phyloP scores from a whole-genome alignment of 2,797 vertebrate genomes.

The Cossypha caffra region DNA sequence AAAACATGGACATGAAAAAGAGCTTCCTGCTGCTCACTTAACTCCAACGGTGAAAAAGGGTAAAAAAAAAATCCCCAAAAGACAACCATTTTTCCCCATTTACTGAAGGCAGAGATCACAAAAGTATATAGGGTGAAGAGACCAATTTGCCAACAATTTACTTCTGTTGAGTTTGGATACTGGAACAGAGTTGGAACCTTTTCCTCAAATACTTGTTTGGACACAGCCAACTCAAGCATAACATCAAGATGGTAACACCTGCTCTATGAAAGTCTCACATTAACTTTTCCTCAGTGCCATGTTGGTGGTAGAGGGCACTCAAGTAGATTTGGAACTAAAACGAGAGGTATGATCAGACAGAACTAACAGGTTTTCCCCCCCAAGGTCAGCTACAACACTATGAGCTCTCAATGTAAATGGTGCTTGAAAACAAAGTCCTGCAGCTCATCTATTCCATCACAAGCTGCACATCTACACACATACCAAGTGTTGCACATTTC shows the following conservation, averaged over 20 bases:
- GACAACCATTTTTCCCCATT: rapidly evolving
- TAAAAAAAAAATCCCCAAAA: not conserved
- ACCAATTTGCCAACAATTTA: not conserved
- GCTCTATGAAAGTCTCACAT: not conserved
- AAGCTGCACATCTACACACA: not conserved
- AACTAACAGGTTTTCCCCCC: not conserved
- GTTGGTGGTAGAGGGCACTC: not conserved
- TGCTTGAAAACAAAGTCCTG: not conserved
- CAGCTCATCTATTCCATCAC: rapidly evolving
- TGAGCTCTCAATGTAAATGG: not conserved
- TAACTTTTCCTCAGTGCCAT: not conserved
- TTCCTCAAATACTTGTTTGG: not conserved
- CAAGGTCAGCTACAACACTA: not conserved
- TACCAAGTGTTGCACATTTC: not conserved
- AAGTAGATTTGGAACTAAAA: not conserved
- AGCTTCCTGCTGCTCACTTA: not conserved
- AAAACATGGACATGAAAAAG: slow-evolving; percentile 24
- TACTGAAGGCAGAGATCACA: not conserved
- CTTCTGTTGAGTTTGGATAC: not conserved
- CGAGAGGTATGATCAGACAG: not conserved
- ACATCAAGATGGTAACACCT: not conserved
- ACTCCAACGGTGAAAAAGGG: not conserved
- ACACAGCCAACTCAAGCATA: not conserved
- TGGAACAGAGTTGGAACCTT: not conserved
- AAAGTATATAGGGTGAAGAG: not conserved